phyloP scores from a whole-genome alignment of 2,113 vertebrate genomes.

The Octodon degus region DNA sequence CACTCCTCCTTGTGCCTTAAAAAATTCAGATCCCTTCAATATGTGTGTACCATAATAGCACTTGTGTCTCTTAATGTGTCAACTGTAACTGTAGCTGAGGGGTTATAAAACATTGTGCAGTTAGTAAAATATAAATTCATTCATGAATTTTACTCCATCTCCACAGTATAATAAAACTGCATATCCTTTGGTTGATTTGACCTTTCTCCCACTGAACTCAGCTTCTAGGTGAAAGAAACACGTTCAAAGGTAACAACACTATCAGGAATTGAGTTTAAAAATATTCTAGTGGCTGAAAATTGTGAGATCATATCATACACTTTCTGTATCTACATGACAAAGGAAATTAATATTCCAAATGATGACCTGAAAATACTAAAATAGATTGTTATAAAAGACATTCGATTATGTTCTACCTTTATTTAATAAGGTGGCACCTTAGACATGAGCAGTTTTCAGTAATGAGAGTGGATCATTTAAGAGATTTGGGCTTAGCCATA shows the following conservation, averaged over 20 bases:
- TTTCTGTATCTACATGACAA: slow-evolving; percentile 8
- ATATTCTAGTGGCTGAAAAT: neutral
- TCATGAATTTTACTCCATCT: slow-evolving; percentile 53
- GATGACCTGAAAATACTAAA: neutral
- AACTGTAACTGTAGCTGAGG: slow-evolving; percentile 41
- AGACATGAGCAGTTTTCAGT: neutral
- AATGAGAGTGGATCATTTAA: neutral
- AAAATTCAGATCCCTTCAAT: slow-evolving; percentile 29
- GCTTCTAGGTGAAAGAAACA: neutral
- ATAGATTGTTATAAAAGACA: neutral
- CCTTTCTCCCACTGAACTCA: slow-evolving; percentile 6
- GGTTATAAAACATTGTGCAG: slow-evolving; percentile 22
- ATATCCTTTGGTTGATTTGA: neutral
- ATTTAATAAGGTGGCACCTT: neutral
- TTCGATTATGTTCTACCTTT: neutral
- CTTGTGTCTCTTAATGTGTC: slow-evolving; percentile 52
- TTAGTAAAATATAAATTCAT: slow-evolving; percentile 27
- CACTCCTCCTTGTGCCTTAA: slow-evolving; percentile 21
- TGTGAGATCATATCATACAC: neutral
- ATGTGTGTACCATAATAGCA: slow-evolving; percentile 39
- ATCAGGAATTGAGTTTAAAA: neutral
- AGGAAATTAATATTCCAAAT: slow-evolving; percentile 21
- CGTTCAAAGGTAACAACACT: neutral
- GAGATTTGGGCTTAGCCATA: neutral
- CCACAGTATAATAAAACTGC: neutral